These are phyloP conservation scores for Procambarus virginalis DNA, from an alignment of 1,140 invertebrate species.

Conservation along the genomic window DNA sequence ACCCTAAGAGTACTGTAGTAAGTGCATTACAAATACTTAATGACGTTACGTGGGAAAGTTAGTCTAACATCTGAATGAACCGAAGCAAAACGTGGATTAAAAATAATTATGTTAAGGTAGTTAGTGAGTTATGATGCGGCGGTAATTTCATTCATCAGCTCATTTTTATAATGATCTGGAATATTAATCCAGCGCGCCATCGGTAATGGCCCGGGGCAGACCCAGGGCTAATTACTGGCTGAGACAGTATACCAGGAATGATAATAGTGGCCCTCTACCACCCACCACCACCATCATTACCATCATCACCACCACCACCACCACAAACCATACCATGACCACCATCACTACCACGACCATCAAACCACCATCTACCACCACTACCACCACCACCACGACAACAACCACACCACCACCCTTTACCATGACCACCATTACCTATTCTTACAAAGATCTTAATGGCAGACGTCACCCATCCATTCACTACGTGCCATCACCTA, in stretches of 20 bases:
- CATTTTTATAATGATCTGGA: not conserved
- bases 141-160: not conserved
- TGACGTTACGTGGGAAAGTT: not conserved
- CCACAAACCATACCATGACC: not conserved
- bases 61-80: not conserved
- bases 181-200: not conserved
- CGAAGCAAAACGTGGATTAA: not conserved
- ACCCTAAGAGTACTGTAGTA: too few relatives aligned
- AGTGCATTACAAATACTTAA: too few relatives aligned
- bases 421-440: too few relatives aligned
- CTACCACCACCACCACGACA: too few relatives aligned
- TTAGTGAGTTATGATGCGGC: not conserved
- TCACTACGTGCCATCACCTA: too few relatives aligned
- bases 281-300: not conserved
- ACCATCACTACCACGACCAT: not conserved
- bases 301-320: not conserved
- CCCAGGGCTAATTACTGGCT: not conserved
- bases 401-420: too few relatives aligned
- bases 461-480: too few relatives aligned
- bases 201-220: too few relatives aligned
- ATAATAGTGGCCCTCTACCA: too few relatives aligned
- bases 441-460: too few relatives aligned
- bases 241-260: too few relatives aligned
- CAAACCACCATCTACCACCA: not conserved
- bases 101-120: not conserved